Percentiles rank a stretch among this genome's conserved stretches.
phyloP scores from a whole-genome alignment of 2,113 vertebrate genomes.

The Pygoscelis adeliae region DNA sequence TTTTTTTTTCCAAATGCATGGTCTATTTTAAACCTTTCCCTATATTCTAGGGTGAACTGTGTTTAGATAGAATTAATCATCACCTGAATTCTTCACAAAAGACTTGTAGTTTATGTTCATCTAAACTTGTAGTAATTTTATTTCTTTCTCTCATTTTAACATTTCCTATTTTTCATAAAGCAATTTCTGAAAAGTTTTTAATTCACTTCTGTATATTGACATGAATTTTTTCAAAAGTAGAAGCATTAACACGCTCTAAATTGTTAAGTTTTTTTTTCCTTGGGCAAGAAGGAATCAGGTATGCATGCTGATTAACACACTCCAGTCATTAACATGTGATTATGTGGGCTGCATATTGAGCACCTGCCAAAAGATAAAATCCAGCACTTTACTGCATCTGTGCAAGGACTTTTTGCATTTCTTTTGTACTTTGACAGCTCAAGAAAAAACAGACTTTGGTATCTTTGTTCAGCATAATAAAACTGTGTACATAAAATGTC shows the following conservation, averaged over 20 bases:
- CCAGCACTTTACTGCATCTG: slow-evolving; percentile 81
- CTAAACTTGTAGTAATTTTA: not conserved
- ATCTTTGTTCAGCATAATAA: slow-evolving; percentile 68
- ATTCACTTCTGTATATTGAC: slow-evolving; percentile 25
- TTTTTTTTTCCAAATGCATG: not conserved
- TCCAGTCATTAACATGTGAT: slow-evolving; percentile 86
- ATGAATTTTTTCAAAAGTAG: slow-evolving; percentile 67
- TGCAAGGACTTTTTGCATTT: slow-evolving; percentile 80
- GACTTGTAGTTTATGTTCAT: not conserved
- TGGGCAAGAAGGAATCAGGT: slow-evolving; percentile 78
- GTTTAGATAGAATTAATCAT: slow-evolving; percentile 14
- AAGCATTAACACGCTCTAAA: slow-evolving; percentile 63
- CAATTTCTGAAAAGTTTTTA: slow-evolving; percentile 33
- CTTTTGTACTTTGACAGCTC: slow-evolving; percentile 76
- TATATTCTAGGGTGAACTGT: not conserved
- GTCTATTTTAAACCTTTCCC: not conserved
- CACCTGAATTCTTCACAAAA: not conserved
- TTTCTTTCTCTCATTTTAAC: not conserved
- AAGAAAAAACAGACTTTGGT: slow-evolving; percentile 59
- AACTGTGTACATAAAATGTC: slow-evolving; percentile 61
- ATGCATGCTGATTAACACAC: slow-evolving; percentile 87
- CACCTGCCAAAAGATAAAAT: slow-evolving; percentile 89
- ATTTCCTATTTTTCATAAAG: slow-evolving; percentile 14
- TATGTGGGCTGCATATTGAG: slow-evolving; percentile 90
- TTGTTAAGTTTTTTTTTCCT: slow-evolving; percentile 61